Evolutionary conservation across 2,797 vertebrate genomes (phyloP).

Genomic region (Rachycentron canadum): DNA sequence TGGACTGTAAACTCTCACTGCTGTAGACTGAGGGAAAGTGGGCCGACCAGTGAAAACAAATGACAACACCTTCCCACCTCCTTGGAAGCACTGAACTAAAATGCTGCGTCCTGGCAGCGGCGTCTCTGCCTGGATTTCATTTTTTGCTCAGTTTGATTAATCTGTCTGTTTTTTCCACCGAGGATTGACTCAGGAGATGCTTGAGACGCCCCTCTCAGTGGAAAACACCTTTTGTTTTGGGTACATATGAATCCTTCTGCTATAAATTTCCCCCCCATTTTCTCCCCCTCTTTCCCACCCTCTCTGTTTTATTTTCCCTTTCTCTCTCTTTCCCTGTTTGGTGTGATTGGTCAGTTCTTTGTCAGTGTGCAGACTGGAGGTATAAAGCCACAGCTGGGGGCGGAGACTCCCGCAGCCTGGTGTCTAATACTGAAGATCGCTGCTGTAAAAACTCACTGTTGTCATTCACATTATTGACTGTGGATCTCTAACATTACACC

Average conservation of each 20-base stretch:
- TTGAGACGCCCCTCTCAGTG: not conserved
- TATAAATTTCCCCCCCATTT: not conserved
- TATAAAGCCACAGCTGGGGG: conserved; percentile 78
- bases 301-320: not conserved
- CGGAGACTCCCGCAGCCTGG: conserved; percentile 69
- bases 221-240: conserved; percentile 54
- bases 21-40: not conserved
- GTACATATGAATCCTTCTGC: not conserved
- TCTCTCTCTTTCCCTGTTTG: not conserved
- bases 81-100: not conserved
- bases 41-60: not conserved
- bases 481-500: conserved; percentile 67
- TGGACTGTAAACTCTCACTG: conserved; percentile 1
- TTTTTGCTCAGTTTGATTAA: not conserved
- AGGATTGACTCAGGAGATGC: conserved; percentile 1
- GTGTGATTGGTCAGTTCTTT: conserved; percentile 73
- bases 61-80: not conserved
- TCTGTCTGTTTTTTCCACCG: not conserved
- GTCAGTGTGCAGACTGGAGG: conserved; percentile 46
- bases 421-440: conserved; percentile 43
- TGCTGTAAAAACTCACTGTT: conserved; percentile 27
- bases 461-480: not conserved
- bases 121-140: not conserved
- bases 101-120: not conserved
- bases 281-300: not conserved